A percentile compares a stretch with the other conserved stretches of the same genome.
Conservation (phyloP, 2,888 invertebrate genomes). For the Kryphioiulus occultus region DNA sequence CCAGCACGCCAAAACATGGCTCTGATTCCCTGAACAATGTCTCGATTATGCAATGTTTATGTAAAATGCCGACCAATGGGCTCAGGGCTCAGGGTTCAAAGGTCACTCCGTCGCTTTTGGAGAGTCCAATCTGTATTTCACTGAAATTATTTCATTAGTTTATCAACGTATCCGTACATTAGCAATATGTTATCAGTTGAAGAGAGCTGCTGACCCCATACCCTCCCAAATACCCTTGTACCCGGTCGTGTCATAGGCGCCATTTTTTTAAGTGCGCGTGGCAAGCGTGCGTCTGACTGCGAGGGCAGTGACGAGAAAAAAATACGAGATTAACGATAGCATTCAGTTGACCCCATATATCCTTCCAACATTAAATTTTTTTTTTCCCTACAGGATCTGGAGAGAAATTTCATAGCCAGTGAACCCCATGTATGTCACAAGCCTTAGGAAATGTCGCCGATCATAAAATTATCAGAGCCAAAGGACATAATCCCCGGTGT, state of each 20-base stretch:
- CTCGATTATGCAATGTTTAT: background rate
- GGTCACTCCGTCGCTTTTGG: background rate
- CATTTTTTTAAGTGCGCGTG: background rate
- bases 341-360: constrained; percentile 17
- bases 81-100: background rate
- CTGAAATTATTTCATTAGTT: background rate
- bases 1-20: too few species aligned
- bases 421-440: constrained; percentile 8
- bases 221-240: background rate
- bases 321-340: background rate
- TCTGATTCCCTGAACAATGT: too few species aligned
- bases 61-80: background rate
- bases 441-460: background rate
- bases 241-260: background rate
- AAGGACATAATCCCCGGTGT: constrained; percentile 23
- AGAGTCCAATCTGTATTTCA: background rate
- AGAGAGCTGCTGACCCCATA: background rate
- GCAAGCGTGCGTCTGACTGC: background rate
- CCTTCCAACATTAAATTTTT: background rate
- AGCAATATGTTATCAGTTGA: background rate
- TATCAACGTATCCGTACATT: background rate
- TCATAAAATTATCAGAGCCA: background rate
- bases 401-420: constrained; percentile 16
- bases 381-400: background rate
- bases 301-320: background rate